Conservation (phyloP, 2,113 vertebrate genomes). For the Nerophis ophidion region DNA sequence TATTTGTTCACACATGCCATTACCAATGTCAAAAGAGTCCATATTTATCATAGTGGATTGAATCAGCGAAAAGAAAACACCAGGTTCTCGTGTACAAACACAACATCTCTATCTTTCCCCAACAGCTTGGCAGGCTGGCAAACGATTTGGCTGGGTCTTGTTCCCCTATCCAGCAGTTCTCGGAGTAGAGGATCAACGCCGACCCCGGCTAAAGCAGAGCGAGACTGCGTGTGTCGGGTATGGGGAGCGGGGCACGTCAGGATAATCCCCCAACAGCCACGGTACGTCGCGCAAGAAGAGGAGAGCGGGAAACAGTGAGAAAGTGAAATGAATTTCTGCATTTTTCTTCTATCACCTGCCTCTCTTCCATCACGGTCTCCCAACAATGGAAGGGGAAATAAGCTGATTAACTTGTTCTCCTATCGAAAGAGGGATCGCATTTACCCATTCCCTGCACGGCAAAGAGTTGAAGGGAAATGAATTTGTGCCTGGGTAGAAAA, state of each 20-base stretch:
- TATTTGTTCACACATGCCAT: not conserved
- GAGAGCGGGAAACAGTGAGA: constrained; percentile 16
- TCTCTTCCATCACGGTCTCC: constrained; percentile 43
- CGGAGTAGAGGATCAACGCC: constrained; percentile 28
- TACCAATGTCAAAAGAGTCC: not conserved
- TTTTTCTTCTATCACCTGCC: constrained; percentile 55
- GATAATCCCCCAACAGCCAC: constrained; percentile 40
- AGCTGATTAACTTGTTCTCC: constrained; percentile 59
- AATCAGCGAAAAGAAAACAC: constrained; percentile 18
- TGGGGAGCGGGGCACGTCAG: constrained; percentile 23
- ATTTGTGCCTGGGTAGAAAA: constrained; percentile 44
- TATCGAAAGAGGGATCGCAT: constrained; percentile 57
- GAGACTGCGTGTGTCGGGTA: constrained; percentile 13
- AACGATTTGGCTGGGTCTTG: constrained; percentile 31
- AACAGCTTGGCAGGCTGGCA: constrained; percentile 28
- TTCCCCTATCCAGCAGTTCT: constrained; percentile 34
- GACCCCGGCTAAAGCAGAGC: constrained; percentile 3
- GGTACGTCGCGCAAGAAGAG: constrained; percentile 26
- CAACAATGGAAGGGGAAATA: constrained; percentile 45
- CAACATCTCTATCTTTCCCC: constrained; percentile 38
- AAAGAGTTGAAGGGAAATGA: constrained; percentile 36
- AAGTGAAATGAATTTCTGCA: constrained; percentile 47
- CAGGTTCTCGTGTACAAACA: not conserved
- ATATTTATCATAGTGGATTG: constrained; percentile 1
- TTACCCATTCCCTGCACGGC: constrained; percentile 34